Percentiles rank a stretch among this genome's conserved stretches.
These are phyloP conservation scores for Pocillopora grandis DNA, from an alignment of 92 coral and sea anemone species.

Conservation along the genomic window DNA sequence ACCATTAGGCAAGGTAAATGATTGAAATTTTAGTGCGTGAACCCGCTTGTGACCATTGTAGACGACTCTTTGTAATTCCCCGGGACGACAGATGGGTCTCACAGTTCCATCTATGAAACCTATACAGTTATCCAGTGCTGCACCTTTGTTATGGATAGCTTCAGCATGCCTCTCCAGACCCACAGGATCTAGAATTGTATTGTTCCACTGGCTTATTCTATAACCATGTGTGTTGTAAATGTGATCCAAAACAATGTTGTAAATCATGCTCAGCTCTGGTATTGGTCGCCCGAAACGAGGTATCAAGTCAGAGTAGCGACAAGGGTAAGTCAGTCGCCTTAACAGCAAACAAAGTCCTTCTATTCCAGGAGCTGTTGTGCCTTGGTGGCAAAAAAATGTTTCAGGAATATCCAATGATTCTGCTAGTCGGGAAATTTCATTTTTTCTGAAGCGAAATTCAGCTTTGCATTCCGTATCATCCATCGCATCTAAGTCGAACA, in stretches of 20 bases:
- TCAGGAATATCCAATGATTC: constrained; percentile 15
- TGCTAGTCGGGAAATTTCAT: neutral
- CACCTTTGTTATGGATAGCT: constrained; percentile 2
- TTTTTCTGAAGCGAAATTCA: too few relatives aligned
- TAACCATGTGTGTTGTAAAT: neutral
- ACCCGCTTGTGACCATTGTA: constrained; percentile 7
- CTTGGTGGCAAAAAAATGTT: constrained; percentile 34
- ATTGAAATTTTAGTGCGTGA: constrained; percentile 3
- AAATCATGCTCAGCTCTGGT: neutral
- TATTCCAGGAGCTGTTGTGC: constrained; percentile 30
- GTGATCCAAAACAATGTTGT: constrained; percentile 18
- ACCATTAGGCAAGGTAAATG: constrained; percentile 19
- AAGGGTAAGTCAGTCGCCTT: neutral
- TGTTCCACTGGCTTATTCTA: too few relatives aligned
- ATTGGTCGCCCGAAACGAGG: constrained; percentile 26
- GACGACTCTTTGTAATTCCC: constrained; percentile 20
- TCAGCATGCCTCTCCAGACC: too few relatives aligned
- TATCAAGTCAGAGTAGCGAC: constrained; percentile 30
- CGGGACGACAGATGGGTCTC: neutral
- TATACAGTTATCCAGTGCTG: constrained; percentile 15
- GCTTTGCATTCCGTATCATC: too few relatives aligned
- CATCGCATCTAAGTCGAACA: too few relatives aligned
- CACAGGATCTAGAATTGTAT: neutral
- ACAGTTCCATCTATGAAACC: too few relatives aligned
- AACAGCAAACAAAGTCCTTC: constrained; percentile 1